Percentiles rank a stretch among this genome's conserved stretches.
Conservation (phyloP, 2,113 vertebrate genomes). For the Oceanites oceanicus region DNA sequence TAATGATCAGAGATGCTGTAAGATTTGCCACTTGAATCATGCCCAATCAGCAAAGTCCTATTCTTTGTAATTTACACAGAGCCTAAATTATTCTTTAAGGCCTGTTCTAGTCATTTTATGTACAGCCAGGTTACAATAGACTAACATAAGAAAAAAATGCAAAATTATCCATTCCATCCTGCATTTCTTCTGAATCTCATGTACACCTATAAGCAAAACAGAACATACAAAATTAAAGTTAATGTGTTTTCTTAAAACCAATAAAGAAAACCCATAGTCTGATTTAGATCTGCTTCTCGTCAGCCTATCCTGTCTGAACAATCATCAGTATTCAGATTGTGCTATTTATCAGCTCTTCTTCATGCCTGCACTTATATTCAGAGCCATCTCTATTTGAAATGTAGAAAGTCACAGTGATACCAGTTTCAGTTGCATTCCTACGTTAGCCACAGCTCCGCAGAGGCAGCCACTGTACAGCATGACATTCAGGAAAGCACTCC, state of each 20-base stretch:
- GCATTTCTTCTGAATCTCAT: constrained; percentile 69
- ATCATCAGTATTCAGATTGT: constrained; percentile 67
- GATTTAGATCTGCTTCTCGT: constrained; percentile 44
- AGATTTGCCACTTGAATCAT: constrained; percentile 67
- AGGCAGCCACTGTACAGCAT: background rate
- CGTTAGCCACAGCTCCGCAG: constrained; percentile 23
- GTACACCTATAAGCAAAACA: constrained; percentile 67
- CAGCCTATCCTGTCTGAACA: constrained; percentile 66
- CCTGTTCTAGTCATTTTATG: constrained; percentile 57
- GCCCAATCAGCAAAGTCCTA: constrained; percentile 63
- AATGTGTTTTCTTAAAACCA: constrained; percentile 47
- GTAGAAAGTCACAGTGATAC: constrained; percentile 77
- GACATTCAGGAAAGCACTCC: constrained; percentile 62
- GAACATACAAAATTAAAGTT: constrained; percentile 64
- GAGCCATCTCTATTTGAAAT: constrained; percentile 58
- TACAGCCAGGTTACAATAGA: constrained; percentile 73
- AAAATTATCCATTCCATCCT: constrained; percentile 56
- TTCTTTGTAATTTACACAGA: constrained; percentile 57
- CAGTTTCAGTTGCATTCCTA: constrained; percentile 58
- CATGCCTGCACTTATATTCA: constrained; percentile 50
- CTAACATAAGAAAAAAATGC: constrained; percentile 62
- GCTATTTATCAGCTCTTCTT: constrained; percentile 70
- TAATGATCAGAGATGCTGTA: constrained; percentile 64
- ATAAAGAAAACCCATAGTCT: constrained; percentile 37
- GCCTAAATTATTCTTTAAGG: constrained; percentile 67